phyloP scores from a whole-genome alignment of 2,797 vertebrate species.

The Aldrovandia affinis region DNA sequence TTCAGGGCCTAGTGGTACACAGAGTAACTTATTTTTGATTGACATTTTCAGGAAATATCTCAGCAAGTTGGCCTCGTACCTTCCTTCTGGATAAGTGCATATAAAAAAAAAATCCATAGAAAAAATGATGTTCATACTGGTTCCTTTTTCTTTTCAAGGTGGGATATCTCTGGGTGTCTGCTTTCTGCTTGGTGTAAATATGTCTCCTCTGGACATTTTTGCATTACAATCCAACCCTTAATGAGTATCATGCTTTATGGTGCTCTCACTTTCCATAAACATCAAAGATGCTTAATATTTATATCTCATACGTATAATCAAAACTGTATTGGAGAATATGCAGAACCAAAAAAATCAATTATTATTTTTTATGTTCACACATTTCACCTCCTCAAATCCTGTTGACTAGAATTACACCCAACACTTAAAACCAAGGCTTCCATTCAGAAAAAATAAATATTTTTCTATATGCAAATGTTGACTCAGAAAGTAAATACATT shows the following conservation, averaged over 20 bases:
- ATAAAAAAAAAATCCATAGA: too few species aligned
- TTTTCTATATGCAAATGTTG: background rate
- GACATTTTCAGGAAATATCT: background rate
- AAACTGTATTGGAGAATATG: background rate
- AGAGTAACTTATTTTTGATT: background rate
- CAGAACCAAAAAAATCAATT: background rate
- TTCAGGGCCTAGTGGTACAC: background rate
- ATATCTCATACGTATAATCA: background rate
- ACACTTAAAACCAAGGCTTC: background rate
- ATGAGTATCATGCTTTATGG: background rate
- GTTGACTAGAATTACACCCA: background rate
- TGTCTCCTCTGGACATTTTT: background rate
- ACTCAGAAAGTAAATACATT: conserved; percentile 30
- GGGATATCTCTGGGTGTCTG: background rate
- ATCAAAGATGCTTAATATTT: background rate
- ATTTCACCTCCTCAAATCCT: background rate
- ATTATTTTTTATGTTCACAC: background rate
- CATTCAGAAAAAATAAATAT: background rate
- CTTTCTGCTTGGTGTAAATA: background rate
- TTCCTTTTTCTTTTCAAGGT: background rate
- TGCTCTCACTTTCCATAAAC: background rate
- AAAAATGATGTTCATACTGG: too few species aligned
- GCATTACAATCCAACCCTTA: background rate
- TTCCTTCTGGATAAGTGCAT: too few species aligned
- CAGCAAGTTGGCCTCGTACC: too few species aligned